phyloP scores from a whole-genome alignment of 2,797 vertebrate genomes.

The Nasua narica region DNA sequence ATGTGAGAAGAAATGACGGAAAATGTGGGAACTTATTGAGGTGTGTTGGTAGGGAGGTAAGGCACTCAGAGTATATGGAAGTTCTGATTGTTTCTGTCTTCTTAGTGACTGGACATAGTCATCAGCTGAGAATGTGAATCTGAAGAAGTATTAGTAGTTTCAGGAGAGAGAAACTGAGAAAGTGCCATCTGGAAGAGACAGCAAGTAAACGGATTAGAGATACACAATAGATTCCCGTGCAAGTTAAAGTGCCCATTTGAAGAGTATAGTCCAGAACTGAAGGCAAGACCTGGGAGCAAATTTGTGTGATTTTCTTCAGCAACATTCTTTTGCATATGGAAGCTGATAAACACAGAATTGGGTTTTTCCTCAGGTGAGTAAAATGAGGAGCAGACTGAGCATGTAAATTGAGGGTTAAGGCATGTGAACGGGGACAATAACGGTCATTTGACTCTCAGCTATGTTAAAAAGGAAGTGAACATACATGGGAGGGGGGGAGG shows the following conservation, averaged over 20 bases:
- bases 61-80: too few relatives aligned
- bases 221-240: neutral
- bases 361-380: neutral
- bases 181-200: neutral
- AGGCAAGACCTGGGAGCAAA: neutral
- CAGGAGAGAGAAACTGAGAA: neutral
- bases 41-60: too few relatives aligned
- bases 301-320: neutral
- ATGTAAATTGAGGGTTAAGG: too few relatives aligned
- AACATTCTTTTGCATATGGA: neutral
- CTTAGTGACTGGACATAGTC: neutral
- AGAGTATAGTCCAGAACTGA: neutral
- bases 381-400: neutral
- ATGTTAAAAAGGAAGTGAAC: neutral
- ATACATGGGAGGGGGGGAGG: neutral
- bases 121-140: neutral
- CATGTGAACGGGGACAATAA: fast-evolving
- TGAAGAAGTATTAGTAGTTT: neutral
- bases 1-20: neutral
- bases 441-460: neutral
- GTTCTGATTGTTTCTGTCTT: neutral
- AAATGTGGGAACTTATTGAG: neutral
- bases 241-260: neutral
- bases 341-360: neutral
- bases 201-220: neutral